Percentiles rank a stretch among this genome's conserved stretches.
These are phyloP conservation scores for Stigmatopora argus DNA, from an alignment of 2,113 vertebrate species.

Conservation along the genomic window DNA sequence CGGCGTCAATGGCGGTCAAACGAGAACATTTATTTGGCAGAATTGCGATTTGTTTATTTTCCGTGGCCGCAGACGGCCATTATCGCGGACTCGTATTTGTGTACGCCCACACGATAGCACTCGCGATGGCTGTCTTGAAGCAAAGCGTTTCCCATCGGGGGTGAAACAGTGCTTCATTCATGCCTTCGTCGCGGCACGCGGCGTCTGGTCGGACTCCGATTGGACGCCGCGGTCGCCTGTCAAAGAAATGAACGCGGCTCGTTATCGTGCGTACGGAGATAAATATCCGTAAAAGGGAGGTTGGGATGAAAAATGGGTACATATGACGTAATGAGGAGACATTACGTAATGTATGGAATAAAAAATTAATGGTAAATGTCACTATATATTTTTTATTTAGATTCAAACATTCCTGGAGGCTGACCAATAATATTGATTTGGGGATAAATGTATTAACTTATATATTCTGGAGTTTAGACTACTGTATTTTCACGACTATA, in stretches of 20 bases:
- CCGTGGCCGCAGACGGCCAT: constrained; percentile 34
- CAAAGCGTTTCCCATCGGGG: constrained; percentile 15
- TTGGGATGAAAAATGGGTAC: background rate
- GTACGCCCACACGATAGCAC: constrained; percentile 28
- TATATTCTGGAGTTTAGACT: no score
- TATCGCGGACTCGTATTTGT: constrained; percentile 25
- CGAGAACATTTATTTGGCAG: constrained; percentile 24
- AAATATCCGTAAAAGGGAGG: background rate
- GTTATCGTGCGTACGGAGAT: background rate
- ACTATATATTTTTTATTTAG: no score
- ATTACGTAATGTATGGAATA: no score
- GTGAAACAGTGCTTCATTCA: constrained; percentile 13
- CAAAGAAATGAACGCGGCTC: background rate
- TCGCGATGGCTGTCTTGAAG: background rate
- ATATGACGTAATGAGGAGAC: no score
- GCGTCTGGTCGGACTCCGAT: background rate
- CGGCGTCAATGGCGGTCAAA: no score
- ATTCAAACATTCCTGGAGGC: no score
- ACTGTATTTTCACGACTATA: no score
- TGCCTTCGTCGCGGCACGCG: background rate
- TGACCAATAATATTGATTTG: no score
- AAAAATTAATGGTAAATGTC: no score
- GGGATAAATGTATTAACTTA: no score
- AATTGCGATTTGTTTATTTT: constrained; percentile 52
- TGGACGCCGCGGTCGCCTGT: background rate